Percentiles rank a stretch among this genome's conserved stretches.
Evolutionary conservation across 2,888 invertebrate species (phyloP).

Genomic region (Chaitophorus viminalis): DNA sequence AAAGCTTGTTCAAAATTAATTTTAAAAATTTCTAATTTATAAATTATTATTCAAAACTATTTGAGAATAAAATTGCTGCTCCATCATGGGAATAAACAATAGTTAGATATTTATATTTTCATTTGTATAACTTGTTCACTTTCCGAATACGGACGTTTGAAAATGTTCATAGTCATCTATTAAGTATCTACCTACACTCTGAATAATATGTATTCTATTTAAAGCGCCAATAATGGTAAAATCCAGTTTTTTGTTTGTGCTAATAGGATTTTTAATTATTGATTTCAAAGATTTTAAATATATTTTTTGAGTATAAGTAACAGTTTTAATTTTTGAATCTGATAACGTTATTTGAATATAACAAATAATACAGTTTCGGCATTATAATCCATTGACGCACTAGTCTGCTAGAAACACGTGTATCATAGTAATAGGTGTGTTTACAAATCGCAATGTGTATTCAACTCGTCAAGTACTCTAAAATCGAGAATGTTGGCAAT

Average conservation of each 20-base stretch:
- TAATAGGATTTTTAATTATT: neutral
- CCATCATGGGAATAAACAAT: neutral
- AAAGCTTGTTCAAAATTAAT: too few relatives aligned
- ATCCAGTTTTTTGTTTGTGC: neutral
- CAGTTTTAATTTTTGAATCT: neutral
- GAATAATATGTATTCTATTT: neutral
- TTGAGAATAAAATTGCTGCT: neutral
- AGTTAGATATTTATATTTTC: neutral
- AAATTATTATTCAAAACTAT: too few relatives aligned
- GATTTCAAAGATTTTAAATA: neutral
- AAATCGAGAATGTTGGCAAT: slow-evolving; percentile 57
- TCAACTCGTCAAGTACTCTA: slow-evolving; percentile 47
- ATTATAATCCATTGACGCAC: slow-evolving; percentile 10
- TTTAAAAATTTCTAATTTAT: too few relatives aligned
- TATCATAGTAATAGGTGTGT: slow-evolving; percentile 30
- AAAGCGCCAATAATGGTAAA: neutral
- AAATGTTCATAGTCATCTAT: too few relatives aligned
- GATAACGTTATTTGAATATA: neutral
- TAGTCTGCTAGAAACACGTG: slow-evolving; percentile 21
- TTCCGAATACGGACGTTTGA: too few relatives aligned
- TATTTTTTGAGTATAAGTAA: neutral
- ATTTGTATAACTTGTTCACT: neutral
- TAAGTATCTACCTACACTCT: neutral
- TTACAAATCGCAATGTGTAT: slow-evolving; percentile 36
- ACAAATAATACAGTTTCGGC: slow-evolving; percentile 6